These are phyloP conservation scores for Deroptyus accipitrinus DNA, from an alignment of 2,113 vertebrate species.

Conservation along the genomic window DNA sequence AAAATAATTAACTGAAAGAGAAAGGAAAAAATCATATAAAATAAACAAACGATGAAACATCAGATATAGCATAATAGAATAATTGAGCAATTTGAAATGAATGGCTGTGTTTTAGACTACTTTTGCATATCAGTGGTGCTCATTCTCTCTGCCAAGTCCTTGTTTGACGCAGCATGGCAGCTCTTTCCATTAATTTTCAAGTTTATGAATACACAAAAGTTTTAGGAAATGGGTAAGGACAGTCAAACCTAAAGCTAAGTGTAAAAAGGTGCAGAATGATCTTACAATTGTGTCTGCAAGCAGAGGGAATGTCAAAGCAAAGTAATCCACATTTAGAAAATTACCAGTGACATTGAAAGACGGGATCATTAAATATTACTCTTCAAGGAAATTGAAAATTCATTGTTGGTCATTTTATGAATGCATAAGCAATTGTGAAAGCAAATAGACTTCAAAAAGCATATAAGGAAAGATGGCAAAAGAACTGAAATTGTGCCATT, in stretches of 20 bases:
- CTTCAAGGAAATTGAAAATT: not conserved
- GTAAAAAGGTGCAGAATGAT: not conserved
- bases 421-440: not conserved
- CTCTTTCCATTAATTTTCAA: not conserved
- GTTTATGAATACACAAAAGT: not conserved
- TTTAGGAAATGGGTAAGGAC: not conserved
- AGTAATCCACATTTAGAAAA: not conserved
- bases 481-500: not conserved
- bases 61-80: not conserved
- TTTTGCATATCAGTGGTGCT: not conserved
- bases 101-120: not conserved
- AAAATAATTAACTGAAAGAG: not conserved
- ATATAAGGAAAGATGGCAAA: not conserved
- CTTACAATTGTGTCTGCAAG: not conserved
- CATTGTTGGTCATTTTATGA: not conserved
- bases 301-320: not conserved
- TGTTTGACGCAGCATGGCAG: not conserved
- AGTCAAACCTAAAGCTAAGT: not conserved
- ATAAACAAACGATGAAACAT: not conserved
- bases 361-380: not conserved
- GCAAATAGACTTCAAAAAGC: not conserved
- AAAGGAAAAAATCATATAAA: not conserved
- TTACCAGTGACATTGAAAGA: not conserved
- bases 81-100: not conserved
- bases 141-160: not conserved